Base-by-base conservation (phyloP, 2,113 vertebrate genomes). In the Panthera tigris region DNA sequence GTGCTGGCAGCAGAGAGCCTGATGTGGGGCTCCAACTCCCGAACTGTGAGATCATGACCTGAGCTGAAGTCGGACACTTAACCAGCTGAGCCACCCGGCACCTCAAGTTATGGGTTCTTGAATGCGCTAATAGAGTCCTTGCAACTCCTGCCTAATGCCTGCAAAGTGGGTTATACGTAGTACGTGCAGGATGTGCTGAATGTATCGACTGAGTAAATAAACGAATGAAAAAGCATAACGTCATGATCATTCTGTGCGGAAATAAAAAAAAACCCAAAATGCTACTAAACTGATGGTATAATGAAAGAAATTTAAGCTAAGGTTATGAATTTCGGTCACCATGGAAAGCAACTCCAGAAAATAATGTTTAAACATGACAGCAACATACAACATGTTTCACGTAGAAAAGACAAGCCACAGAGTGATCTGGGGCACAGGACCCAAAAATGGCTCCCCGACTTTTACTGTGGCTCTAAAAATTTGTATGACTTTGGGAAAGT, bases 221-320 rank as follows among this genome's bases (percentile, higher is more conserved):
- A 29, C 57, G 25, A 83, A 69, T 68, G 14, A 84, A 87, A 95
- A 52, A 81, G 18, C 16, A 4, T 79, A 66, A 45, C 13, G 52
- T 27, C n/a, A 50, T 57, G n/a, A 76, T 83, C 41, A 50, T 91
- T 80, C 29, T 57, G 52, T 74, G 41, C 25, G 33, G 31, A 61
- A 94, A 69, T 14, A 94, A 94, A 90, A 33, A 76, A 96, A 89
- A 87, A 10, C 12, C 25, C 7, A 90, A 95, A 81, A 73, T 93
- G 25, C 33, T 89, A 52, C 13, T 31, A 55, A 88, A 73, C 27
- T 25, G 7, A 57, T 79, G 45, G 19, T 16, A 55, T 79, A 69
- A 39, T 84, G 93, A 90, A 90, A 97, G 36, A 96, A 88, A 93
- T 89, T 31, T 94, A 69, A 87, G 3, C 6, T 12, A 79, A 5